Base-by-base conservation (phyloP, 2,888 invertebrate genomes). In the Tyria jacobaeae region DNA sequence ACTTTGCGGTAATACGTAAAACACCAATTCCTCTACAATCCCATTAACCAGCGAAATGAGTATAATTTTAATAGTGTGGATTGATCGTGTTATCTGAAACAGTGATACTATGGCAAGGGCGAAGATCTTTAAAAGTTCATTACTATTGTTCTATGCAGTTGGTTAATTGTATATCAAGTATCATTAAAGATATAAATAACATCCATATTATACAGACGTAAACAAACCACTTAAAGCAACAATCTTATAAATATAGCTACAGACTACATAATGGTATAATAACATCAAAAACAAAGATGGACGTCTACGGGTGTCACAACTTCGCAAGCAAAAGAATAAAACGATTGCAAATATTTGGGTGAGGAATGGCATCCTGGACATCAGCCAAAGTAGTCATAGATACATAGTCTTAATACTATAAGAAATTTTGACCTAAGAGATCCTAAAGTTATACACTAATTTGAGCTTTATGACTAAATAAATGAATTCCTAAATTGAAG, bases 321-420 rank as follows among this genome's bases (percentile, higher is more conserved):
- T 70, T 70, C 67, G 80, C 80, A 81, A 84, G 83, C 85, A 88
- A 85, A 88, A 86, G 86, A n/a, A 87, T 79, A 81, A 78, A 80
- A 83, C 77, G 71, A 76, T 69, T 66, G 80, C 80, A 85, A 87
- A 88, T 87, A 87, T 86, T 86, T 86, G 80, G 87, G 83, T 87
- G 80, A 87, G 84, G 82, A 81, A 85, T 86, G 75, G 82, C 84
- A 84, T 85, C 80, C 86, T 89, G 87, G 88, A 87, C 73, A 53
- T 47, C 73, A 73, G 84, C 88, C 88, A 89, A 85, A 75, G 70
- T 67, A 77, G 81, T 68, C 71, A 66, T n/a, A n/a, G n/a, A n/a
- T n/a, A n/a, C n/a, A n/a, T n/a, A n/a, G n/a, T n/a, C n/a, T n/a
- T 68, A 73, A 59, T 49, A 44, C 15, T 34, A n/a, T 6, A 5